phyloP scores from a whole-genome alignment of 2,888 invertebrate genomes.

The Alentia gelatinosa region DNA sequence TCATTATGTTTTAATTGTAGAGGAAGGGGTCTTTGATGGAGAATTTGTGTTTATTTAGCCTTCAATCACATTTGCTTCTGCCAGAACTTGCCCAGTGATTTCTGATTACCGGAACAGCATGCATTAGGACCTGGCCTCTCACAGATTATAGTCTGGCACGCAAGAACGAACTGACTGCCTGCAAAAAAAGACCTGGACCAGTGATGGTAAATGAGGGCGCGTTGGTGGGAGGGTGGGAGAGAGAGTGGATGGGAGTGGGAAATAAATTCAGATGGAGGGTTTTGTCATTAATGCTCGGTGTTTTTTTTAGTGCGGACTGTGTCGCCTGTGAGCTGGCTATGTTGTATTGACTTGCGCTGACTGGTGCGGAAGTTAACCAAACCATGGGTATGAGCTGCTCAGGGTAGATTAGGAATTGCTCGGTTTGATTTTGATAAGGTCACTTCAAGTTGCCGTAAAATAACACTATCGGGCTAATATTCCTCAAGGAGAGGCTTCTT shows the following conservation, averaged over 20 bases:
- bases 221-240: background rate
- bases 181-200: background rate
- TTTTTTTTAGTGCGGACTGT: background rate
- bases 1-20: constrained; percentile 21
- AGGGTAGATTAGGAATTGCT: too few relatives aligned
- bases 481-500: too few relatives aligned
- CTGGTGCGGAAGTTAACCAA: too few relatives aligned
- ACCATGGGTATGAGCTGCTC: too few relatives aligned
- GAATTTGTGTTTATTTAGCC: background rate
- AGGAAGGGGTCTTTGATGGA: background rate
- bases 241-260: background rate
- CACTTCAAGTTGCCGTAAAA: too few relatives aligned
- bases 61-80: background rate
- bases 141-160: background rate
- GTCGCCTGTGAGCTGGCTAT: background rate
- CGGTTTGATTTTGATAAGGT: too few relatives aligned
- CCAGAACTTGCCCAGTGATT: background rate
- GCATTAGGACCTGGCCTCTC: background rate
- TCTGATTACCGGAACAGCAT: background rate
- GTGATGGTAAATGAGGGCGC: background rate
- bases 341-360: too few relatives aligned
- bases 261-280: background rate
- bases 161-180: background rate
- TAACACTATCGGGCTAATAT: too few relatives aligned
- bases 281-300: background rate